phyloP scores from a whole-genome alignment of 92 coral and sea anemone genomes.

The Zoanthus sociatus region DNA sequence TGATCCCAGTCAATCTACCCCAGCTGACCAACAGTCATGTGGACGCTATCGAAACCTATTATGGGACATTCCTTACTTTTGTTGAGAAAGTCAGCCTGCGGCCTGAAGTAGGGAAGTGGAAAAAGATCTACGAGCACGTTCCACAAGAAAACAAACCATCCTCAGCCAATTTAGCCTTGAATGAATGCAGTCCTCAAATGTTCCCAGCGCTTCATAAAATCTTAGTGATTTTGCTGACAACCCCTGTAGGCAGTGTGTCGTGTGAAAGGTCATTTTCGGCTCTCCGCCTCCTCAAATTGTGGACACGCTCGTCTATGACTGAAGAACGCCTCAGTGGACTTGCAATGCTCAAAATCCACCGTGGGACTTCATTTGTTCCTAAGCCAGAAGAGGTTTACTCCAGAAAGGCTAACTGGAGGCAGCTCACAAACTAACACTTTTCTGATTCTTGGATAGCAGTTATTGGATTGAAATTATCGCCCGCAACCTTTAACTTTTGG shows the following conservation, averaged over 20 bases:
- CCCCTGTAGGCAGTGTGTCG: slow-evolving; percentile 53
- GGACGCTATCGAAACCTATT: slow-evolving; percentile 5
- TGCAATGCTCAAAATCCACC: slow-evolving; percentile 56
- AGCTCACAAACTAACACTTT: slow-evolving; percentile 3
- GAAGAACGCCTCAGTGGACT: slow-evolving; percentile 62
- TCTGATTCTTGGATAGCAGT: slow-evolving; percentile 14
- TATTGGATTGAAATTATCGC: slow-evolving; percentile 11
- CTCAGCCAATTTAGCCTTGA: slow-evolving; percentile 22
- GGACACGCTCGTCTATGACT: slow-evolving; percentile 38
- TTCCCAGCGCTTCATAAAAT: slow-evolving; percentile 49
- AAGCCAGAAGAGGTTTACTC: slow-evolving; percentile 12
- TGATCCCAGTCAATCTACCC: slow-evolving; percentile 18
- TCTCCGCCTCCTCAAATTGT: slow-evolving; percentile 47
- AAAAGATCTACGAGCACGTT: slow-evolving; percentile 36
- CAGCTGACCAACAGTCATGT: slow-evolving; percentile 16
- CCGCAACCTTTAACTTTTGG: slow-evolving; percentile 2
- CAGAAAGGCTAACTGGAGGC: slow-evolving; percentile 26
- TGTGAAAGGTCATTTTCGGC: slow-evolving; percentile 57
- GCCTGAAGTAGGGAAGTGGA: slow-evolving; percentile 44
- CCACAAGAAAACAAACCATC: slow-evolving; percentile 29
- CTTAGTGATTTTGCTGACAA: slow-evolving; percentile 49
- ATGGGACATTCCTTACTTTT: slow-evolving; percentile 40
- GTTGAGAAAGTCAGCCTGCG: slow-evolving; percentile 30
- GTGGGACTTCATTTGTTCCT: slow-evolving; percentile 30
- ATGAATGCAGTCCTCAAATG: neutral